A percentile compares a stretch with the other conserved stretches of the same genome.
These are phyloP conservation scores for Scaptomyza hsui DNA, from an alignment of 1,140 invertebrate genomes.

Conservation along the genomic window DNA sequence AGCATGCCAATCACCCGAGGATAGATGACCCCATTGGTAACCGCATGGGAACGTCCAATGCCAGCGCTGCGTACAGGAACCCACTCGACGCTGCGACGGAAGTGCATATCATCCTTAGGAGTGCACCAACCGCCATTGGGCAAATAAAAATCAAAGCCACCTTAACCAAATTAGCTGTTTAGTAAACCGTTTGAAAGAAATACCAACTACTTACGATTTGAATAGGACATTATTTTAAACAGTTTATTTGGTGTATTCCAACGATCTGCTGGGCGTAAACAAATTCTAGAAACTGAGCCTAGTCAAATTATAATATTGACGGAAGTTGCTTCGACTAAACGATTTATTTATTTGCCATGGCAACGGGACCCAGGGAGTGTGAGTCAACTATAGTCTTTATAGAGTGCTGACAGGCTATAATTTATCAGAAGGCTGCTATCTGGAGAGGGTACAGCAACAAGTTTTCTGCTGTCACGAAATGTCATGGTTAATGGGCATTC, in stretches of 20 bases:
- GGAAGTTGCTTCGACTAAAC: slow-evolving; percentile 66
- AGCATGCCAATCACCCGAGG: slow-evolving; percentile 89
- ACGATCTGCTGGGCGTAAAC: slow-evolving; percentile 1
- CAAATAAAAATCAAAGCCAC: slow-evolving; percentile 65
- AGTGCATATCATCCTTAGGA: slow-evolving; percentile 89
- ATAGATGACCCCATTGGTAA: slow-evolving; percentile 87
- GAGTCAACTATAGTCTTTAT: not conserved
- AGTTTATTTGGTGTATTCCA: slow-evolving; percentile 4
- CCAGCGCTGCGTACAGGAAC: slow-evolving; percentile 86
- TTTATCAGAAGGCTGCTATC: slow-evolving; percentile 20
- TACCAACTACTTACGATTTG: slow-evolving; percentile 51
- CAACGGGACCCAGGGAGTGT: slow-evolving; percentile 35
- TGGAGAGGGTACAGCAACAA: slow-evolving; percentile 54
- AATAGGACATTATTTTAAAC: slow-evolving; percentile 55
- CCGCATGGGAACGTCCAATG: slow-evolving; percentile 81
- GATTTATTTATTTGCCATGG: slow-evolving; percentile 58
- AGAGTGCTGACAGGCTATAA: slow-evolving; percentile 27
- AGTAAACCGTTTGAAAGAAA: too few relatives aligned
- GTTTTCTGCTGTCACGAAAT: slow-evolving; percentile 62
- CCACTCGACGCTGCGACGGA: slow-evolving; percentile 87
- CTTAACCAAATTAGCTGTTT: slow-evolving; percentile 14
- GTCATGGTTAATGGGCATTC: slow-evolving; percentile 26
- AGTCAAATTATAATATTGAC: slow-evolving; percentile 34
- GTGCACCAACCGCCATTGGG: slow-evolving; percentile 67
- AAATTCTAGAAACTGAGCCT: slow-evolving; percentile 35